A percentile compares a stretch with the other conserved stretches of the same genome.
phyloP scores from a whole-genome alignment of 64 coral and sea anemone genomes.

The Pocillopora verrucosa region DNA sequence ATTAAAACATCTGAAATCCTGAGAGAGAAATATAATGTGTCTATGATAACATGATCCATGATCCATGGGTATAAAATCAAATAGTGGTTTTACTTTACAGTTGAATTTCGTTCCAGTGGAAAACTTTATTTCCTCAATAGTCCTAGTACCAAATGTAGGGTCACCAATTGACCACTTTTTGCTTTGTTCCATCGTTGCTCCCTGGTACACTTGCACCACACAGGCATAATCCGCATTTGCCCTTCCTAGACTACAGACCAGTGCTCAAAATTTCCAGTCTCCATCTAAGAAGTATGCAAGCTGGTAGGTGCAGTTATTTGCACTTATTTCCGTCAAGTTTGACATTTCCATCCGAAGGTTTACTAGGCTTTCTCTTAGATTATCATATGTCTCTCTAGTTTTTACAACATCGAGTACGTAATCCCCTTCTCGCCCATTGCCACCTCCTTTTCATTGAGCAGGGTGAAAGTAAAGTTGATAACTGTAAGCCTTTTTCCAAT shows the following conservation, averaged over 20 bases:
- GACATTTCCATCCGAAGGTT: too few relatives aligned
- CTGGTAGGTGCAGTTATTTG: neutral
- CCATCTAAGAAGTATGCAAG: slow-evolving; percentile 67
- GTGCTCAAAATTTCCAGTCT: slow-evolving; percentile 67
- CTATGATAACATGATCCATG: slow-evolving; percentile 53
- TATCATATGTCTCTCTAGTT: too few relatives aligned
- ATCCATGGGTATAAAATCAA: slow-evolving; percentile 58
- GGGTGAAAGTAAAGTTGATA: slow-evolving; percentile 48
- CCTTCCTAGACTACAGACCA: slow-evolving; percentile 46
- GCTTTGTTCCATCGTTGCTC: slow-evolving; percentile 26
- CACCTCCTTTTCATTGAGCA: slow-evolving; percentile 58
- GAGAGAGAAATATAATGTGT: slow-evolving; percentile 62
- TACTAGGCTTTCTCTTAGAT: too few relatives aligned
- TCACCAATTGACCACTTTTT: slow-evolving; percentile 63
- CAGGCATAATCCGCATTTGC: slow-evolving; percentile 75
- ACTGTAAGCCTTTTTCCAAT: slow-evolving; percentile 50
- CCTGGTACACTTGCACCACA: slow-evolving; percentile 72
- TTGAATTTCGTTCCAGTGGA: slow-evolving; percentile 48
- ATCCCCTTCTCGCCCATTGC: slow-evolving; percentile 63
- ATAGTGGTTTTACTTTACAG: slow-evolving; percentile 35
- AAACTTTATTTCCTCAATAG: slow-evolving; percentile 50
- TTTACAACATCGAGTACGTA: slow-evolving; percentile 34
- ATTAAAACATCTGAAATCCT: slow-evolving; percentile 72
- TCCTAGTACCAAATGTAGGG: slow-evolving; percentile 42
- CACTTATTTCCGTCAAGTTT: too few relatives aligned